phyloP scores from a whole-genome alignment of 2,888 invertebrate genomes.

The Congeria kusceri region DNA sequence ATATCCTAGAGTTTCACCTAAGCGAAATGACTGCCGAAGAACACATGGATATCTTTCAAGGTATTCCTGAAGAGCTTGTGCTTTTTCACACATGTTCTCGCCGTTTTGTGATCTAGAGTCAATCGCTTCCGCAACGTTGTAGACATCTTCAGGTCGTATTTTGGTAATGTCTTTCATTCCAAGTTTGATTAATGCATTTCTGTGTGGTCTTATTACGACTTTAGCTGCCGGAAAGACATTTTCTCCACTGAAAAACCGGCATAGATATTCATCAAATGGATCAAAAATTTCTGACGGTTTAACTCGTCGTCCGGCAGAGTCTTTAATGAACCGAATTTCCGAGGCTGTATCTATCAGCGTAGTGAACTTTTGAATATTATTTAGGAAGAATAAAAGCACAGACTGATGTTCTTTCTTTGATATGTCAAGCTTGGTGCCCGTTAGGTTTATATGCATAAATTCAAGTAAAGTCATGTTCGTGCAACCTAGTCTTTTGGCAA shows the following conservation, averaged over 20 bases:
- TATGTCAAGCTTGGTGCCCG: neutral
- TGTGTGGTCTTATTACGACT: neutral
- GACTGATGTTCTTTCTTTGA: neutral
- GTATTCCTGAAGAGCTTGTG: slow-evolving; percentile 10
- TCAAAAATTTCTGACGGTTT: slow-evolving; percentile 53
- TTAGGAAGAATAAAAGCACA: neutral
- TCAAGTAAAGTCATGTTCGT: neutral
- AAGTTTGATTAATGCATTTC: neutral
- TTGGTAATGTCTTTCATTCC: slow-evolving; percentile 1
- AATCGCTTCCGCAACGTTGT: neutral
- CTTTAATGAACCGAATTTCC: slow-evolving; percentile 36
- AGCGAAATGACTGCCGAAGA: neutral
- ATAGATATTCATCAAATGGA: slow-evolving; percentile 9
- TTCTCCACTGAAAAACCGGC: neutral
- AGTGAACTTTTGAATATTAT: neutral
- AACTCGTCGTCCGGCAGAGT: slow-evolving; percentile 1
- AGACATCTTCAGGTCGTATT: neutral
- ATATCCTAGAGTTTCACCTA: neutral
- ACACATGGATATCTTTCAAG: neutral
- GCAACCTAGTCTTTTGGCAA: neutral
- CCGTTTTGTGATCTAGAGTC: neutral
- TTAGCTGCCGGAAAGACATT: slow-evolving; percentile 4
- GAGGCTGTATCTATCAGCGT: slow-evolving; percentile 4
- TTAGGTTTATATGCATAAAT: neutral
- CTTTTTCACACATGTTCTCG: slow-evolving; percentile 9